These are phyloP conservation scores for Scaptomyza graminum DNA, from an alignment of 1,140 invertebrate species.

Conservation along the genomic window DNA sequence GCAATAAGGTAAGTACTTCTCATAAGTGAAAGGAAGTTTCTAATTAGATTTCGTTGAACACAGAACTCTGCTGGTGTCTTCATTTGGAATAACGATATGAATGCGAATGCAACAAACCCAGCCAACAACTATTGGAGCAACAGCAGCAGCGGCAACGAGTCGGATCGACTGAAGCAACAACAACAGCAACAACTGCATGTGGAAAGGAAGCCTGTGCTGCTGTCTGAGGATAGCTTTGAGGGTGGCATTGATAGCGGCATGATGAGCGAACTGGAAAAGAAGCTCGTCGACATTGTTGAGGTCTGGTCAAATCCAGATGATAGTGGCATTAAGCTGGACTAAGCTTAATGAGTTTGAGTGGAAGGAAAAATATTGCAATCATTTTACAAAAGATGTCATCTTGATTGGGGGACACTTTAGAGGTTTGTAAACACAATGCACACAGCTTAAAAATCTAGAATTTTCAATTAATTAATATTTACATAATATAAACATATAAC, in stretches of 20 bases:
- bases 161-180: slow-evolving; percentile 56
- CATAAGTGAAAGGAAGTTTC: background rate
- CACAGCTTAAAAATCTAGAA: slow-evolving; percentile 50
- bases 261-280: slow-evolving; percentile 77
- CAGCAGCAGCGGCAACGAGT: slow-evolving; percentile 26
- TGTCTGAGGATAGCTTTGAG: slow-evolving; percentile 73
- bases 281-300: slow-evolving; percentile 75
- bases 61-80: slow-evolving; percentile 45
- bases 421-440: slow-evolving; percentile 44
- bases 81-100: slow-evolving; percentile 52
- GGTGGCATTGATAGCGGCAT: slow-evolving; percentile 74
- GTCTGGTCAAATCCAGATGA: slow-evolving; percentile 68
- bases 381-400: slow-evolving; percentile 48
- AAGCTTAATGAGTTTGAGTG: slow-evolving; percentile 21
- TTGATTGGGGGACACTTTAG: slow-evolving; percentile 25
- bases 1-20: slow-evolving; percentile 52
- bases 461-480: slow-evolving; percentile 46
- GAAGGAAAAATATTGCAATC: slow-evolving; percentile 55
- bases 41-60: background rate
- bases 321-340: slow-evolving; percentile 76
- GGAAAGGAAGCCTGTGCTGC: slow-evolving; percentile 59
- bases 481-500: slow-evolving; percentile 4
- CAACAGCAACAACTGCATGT: slow-evolving; percentile 21
- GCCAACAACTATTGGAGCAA: slow-evolving; percentile 44
- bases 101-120: slow-evolving; percentile 37